Base-by-base conservation (phyloP, 2,888 invertebrate species). In the Campopleginae sp. region DNA sequence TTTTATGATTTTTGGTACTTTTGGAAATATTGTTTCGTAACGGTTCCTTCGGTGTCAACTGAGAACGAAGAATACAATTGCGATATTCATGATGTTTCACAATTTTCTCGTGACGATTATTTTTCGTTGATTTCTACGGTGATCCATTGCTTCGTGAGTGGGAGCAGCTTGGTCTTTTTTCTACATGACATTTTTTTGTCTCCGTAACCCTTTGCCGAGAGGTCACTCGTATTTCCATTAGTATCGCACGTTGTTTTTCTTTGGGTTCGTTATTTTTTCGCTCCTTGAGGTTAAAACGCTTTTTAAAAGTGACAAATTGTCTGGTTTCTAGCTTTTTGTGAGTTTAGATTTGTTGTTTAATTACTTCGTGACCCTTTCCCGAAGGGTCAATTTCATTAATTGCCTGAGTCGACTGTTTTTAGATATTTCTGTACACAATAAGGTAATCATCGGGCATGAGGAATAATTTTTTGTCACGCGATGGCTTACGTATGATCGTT, bases 151-250 rank as follows among this genome's bases (percentile, higher is more conserved):
- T 58, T 58, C 27, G 58, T 27, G 58, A 58, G 70, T 70, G 48
- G 48, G 31, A 68, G 46, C 17, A 27, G 17, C 46, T 31, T 27
- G 23, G 42, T 27, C 14, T 46, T 68, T 46, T 46, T 68, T 46
- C 1, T 48, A 27, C 27, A 46, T 46, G 48, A 70, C 17, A 23
- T 70, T 70, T 48, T 70, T 70, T 48, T 23, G 48, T 70, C 27
- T 17, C 14, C n/a, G 48, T n/a, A 65, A 65, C 17, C 70, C 46
- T 46, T 70, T 38, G 8, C 46, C 48, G 23, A 48, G 70, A 70
- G 48, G 70, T 70, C 70, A 70, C 70, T 70, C 48, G 70, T 17
- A 27, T n/a, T 70, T 48, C 70, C 70, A 70, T 70, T 70, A 70
- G 70, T 31, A 70, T 48, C 44, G n/a, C n/a, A 14, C n/a, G 42